Evolutionary conservation across 2,888 invertebrate species (phyloP), one percentile per base, ranked within the genome.

Genomic region (Drosophila prolongata): DNA sequence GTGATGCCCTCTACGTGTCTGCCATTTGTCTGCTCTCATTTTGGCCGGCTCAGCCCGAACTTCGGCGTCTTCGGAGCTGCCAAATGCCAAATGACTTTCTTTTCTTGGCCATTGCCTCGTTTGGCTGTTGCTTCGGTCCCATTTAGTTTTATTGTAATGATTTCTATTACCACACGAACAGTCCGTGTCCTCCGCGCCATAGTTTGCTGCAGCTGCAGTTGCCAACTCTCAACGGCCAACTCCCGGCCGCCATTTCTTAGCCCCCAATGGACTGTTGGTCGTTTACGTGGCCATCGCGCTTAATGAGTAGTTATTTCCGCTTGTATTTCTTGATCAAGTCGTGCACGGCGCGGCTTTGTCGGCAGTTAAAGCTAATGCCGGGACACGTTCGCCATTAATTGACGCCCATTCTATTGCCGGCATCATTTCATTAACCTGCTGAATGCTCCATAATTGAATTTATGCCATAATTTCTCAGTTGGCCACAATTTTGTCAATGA

Each of bases 101-200:
- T 87, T 87, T 71, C 87, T 77, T 78, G 68, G 68, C 83, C 55
- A 66, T 62, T 73, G 70, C 49, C 80, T 62, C 74, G 54, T 66
- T 75, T 75, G 72, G 76, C 79, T 79, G 82, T 79, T 81, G 86
- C 86, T 82, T 87, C 53, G 74, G 79, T 72, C 60, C 75, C 88
- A 85, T 85, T 85, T 83, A 67, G 86, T 85, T 85, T 85, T 85
- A 85, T 85, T 85, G 86, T 85, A 86, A 85, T 88, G 85, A 83
- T 88, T 85, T 85, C 88, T 86, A 88, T 88, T 88, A 79, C 88
- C 86, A 62, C 79, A 73, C 73, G 65, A 49, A 9, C 49, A 6
- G 34, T 16, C 34, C 49, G 49, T 34, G 34, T 34, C 58, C 30
- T 8, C 30, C 1, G 30, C 8, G 30, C 30, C 52, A 50, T 72